Percentiles rank a stretch among this genome's conserved stretches.
These are phyloP conservation scores for Drosophila nikananu DNA, from an alignment of 1,140 invertebrate species.

Conservation along the genomic window DNA sequence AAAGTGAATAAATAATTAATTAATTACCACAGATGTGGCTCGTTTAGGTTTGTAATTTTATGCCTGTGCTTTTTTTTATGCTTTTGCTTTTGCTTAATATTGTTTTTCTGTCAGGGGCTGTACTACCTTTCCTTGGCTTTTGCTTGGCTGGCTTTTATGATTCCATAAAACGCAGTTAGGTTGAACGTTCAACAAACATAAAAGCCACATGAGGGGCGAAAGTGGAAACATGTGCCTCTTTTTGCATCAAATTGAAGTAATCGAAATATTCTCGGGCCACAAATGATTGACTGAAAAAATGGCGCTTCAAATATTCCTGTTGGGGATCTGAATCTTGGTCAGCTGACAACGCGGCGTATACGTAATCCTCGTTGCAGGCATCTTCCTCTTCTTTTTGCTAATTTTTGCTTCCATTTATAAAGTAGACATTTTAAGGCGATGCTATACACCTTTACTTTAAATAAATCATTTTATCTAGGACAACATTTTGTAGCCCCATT, in stretches of 20 bases:
- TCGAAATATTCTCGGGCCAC: too few relatives aligned
- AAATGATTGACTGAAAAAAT: too few relatives aligned
- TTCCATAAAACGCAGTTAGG: conserved; percentile 73
- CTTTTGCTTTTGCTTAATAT: neutral
- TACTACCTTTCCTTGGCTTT: conserved; percentile 10
- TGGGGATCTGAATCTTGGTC: too few relatives aligned
- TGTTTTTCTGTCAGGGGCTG: conserved; percentile 4
- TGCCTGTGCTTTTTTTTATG: too few relatives aligned
- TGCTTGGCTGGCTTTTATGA: conserved; percentile 41
- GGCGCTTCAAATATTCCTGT: too few relatives aligned
- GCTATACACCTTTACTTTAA: too few relatives aligned
- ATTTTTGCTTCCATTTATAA: neutral
- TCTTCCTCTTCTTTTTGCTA: too few relatives aligned
- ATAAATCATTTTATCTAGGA: too few relatives aligned
- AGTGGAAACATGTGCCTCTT: too few relatives aligned
- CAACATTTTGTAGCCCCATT: neutral
- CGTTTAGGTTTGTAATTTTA: conserved; percentile 19
- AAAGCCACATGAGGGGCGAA: conserved; percentile 58
- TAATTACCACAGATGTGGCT: conserved; percentile 55
- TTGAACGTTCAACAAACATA: conserved; percentile 52
- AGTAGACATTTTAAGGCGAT: neutral
- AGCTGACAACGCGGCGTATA: too few relatives aligned
- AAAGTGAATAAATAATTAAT: conserved; percentile 76
- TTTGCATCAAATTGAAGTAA: too few relatives aligned
- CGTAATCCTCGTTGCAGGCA: too few relatives aligned